Evolutionary conservation across 2,888 invertebrate genomes (phyloP).

Genomic region (Drosophila trichaetosa): DNA sequence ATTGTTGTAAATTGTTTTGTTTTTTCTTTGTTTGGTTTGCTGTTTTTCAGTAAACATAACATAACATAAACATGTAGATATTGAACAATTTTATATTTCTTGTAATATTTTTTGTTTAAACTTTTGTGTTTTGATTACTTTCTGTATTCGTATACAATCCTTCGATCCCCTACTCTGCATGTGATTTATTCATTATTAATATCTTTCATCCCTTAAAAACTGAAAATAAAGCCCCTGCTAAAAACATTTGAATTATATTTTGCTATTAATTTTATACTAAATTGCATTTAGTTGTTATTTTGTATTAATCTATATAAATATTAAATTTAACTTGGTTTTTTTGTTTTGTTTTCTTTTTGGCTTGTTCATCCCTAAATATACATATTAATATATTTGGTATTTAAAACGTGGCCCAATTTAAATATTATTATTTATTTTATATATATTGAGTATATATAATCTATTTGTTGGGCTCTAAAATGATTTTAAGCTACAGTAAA

Average conservation of each 20-base stretch:
- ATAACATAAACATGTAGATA: conserved; percentile 17
- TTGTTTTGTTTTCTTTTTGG: conserved; percentile 8
- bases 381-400: conserved; percentile 29
- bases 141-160: conserved; percentile 44
- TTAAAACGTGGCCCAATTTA: conserved; percentile 41
- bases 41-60: conserved; percentile 7
- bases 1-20: conserved; percentile 6
- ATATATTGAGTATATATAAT: conserved; percentile 21
- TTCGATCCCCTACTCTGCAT: conserved; percentile 25
- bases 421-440: conserved; percentile 1
- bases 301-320: conserved; percentile 26
- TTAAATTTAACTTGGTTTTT: conserved; percentile 27
- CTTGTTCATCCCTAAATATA: conserved; percentile 42
- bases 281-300: conserved; percentile 48
- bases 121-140: conserved; percentile 35
- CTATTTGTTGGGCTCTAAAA: conserved; percentile 53
- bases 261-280: conserved; percentile 42
- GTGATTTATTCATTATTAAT: conserved; percentile 19
- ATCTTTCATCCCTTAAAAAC: conserved; percentile 25
- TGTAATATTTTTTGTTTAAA: conserved; percentile 27
- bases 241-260: conserved; percentile 39
- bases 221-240: conserved; percentile 46
- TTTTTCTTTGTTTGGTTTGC: conserved; percentile 14
- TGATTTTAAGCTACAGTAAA: conserved; percentile 78
- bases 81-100: conserved; percentile 18